Percentiles rank a stretch among this genome's conserved stretches.
These are phyloP conservation scores for Adrianichthys oophorus DNA, from an alignment of 2,797 vertebrate species.

Conservation along the genomic window DNA sequence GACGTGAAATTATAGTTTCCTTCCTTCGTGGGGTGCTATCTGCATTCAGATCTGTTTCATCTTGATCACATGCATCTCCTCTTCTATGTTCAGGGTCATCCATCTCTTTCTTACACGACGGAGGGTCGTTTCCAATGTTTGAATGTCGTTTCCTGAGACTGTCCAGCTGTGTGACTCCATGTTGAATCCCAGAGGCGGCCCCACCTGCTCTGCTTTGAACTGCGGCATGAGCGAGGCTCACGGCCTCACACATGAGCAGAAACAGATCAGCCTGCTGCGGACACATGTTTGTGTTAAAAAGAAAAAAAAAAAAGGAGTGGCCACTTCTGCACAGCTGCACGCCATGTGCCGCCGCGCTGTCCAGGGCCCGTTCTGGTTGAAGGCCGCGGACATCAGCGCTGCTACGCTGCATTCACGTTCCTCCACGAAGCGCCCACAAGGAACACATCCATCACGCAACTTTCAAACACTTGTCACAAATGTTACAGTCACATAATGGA, in stretches of 20 bases:
- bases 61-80: conserved; percentile 18
- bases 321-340: conserved; percentile 62
- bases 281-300: conserved; percentile 38
- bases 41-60: conserved; percentile 26
- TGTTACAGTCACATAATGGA: conserved; percentile 72
- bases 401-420: conserved; percentile 30
- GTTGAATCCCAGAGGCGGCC: conserved; percentile 44
- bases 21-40: too few relatives aligned
- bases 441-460: conserved; percentile 38
- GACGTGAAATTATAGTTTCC: too few relatives aligned
- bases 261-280: conserved; percentile 23
- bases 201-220: conserved; percentile 62
- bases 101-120: conserved; percentile 32
- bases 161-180: conserved; percentile 29
- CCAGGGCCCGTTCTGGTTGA: conserved; percentile 39
- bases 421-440: conserved; percentile 17
- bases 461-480: conserved; percentile 74
- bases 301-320: background rate
- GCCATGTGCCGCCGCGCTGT: conserved; percentile 63
- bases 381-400: conserved; percentile 28
- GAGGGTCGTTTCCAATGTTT: conserved; percentile 38
- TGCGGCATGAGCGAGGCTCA: conserved; percentile 30
- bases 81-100: conserved; percentile 22
- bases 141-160: conserved; percentile 33
- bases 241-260: conserved; percentile 44